Percentiles rank a stretch among this genome's conserved stretches.
phyloP scores from a whole-genome alignment of 2,888 invertebrate genomes.

The Trimorus sp. region DNA sequence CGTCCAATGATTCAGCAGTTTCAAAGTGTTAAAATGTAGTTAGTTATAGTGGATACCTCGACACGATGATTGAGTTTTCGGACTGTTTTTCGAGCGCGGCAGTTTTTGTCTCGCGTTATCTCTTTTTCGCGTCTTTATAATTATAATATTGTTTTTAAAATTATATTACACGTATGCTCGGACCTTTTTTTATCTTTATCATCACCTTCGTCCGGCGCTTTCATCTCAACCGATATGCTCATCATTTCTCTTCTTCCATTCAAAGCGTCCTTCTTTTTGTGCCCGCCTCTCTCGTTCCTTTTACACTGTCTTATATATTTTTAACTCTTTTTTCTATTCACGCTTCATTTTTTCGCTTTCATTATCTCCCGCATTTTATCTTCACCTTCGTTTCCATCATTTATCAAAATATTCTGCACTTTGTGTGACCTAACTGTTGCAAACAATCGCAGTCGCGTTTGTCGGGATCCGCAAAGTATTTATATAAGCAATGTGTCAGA shows the following conservation, averaged over 20 bases:
- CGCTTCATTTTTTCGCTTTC: conserved; percentile 50
- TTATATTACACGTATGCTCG: conserved; percentile 24
- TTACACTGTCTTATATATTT: conserved; percentile 34
- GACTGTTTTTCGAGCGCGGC: conserved; percentile 10
- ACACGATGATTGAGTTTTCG: conserved; percentile 38
- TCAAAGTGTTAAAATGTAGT: conserved; percentile 41
- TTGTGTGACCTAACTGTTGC: conserved; percentile 9
- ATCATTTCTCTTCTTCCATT: conserved; percentile 57
- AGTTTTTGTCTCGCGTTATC: conserved; percentile 18
- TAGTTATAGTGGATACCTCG: conserved; percentile 41
- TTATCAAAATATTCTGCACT: conserved; percentile 55
- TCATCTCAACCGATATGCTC: conserved; percentile 51
- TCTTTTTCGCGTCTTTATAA: conserved; percentile 31
- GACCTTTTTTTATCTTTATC: conserved; percentile 40
- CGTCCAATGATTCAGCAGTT: conserved; percentile 32
- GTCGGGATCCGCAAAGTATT: conserved; percentile 25
- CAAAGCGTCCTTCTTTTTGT: conserved; percentile 61
- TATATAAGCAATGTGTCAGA: conserved; percentile 11
- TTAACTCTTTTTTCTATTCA: conserved; percentile 42
- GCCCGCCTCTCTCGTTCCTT: conserved; percentile 43
- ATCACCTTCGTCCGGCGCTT: conserved; percentile 37
- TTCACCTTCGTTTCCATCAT: conserved; percentile 47
- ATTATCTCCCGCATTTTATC: conserved; percentile 51
- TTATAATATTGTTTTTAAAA: conserved; percentile 46
- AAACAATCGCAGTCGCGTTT: conserved; percentile 40